Evolutionary conservation across 1,140 invertebrate species (phyloP).

Genomic region (Tetramorium parvispinum): DNA sequence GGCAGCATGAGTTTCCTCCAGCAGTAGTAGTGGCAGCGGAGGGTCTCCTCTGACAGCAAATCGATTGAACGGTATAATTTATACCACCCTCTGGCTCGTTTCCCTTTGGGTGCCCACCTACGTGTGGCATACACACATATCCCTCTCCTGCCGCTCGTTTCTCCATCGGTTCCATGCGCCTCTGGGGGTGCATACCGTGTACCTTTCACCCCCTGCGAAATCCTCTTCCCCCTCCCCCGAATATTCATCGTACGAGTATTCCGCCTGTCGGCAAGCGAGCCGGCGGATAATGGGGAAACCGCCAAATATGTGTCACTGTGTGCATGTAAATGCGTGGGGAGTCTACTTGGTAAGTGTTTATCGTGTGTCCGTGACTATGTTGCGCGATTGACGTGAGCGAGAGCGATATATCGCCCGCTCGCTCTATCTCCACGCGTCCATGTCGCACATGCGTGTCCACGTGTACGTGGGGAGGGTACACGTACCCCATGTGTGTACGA

Average conservation of each 20-base stretch:
- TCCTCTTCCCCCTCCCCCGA: constrained; percentile 63
- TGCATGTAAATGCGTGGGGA: constrained; percentile 13
- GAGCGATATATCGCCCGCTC: not conserved
- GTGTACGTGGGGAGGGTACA: constrained; percentile 21
- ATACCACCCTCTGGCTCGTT: constrained; percentile 83
- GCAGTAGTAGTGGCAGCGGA: constrained; percentile 73
- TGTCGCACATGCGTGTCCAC: constrained; percentile 53
- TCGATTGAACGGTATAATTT: constrained; percentile 86
- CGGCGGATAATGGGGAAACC: constrained; percentile 68
- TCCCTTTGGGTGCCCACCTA: constrained; percentile 72
- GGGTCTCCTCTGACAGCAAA: constrained; percentile 84
- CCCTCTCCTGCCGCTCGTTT: constrained; percentile 32
- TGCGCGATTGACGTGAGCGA: constrained; percentile 29
- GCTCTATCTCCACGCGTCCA: constrained; percentile 30
- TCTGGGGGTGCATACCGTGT: constrained; percentile 48
- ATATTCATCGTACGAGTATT: constrained; percentile 79
- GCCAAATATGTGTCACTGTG: constrained; percentile 17
- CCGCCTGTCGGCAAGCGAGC: constrained; percentile 65
- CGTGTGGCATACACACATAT: constrained; percentile 59
- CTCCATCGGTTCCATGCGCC: constrained; percentile 57
- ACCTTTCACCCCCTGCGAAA: constrained; percentile 69
- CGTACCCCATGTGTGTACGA: not conserved
- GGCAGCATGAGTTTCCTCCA: constrained; percentile 67
- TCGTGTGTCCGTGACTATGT: constrained; percentile 31
- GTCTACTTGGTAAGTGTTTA: constrained; percentile 65